Percentiles rank a stretch among this genome's conserved stretches.
These are phyloP conservation scores for Bufotes viridis DNA, from an alignment of 2,797 vertebrate genomes.

Conservation along the genomic window DNA sequence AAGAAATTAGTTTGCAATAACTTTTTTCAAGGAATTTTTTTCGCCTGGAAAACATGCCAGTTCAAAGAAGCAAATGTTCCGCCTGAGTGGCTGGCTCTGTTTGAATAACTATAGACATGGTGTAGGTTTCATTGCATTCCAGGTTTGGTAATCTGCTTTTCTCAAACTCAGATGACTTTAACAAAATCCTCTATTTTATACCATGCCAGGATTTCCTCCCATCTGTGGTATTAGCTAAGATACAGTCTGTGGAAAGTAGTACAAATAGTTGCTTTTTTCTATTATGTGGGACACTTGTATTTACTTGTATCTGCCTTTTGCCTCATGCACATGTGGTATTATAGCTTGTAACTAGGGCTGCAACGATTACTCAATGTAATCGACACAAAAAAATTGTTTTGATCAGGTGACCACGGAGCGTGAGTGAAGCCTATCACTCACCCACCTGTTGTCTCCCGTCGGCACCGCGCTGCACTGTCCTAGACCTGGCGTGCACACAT, in stretches of 20 bases:
- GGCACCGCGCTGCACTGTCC: too few relatives aligned
- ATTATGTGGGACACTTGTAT: not conserved
- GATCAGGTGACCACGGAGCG: too few relatives aligned
- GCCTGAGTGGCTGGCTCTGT: constrained; percentile 50
- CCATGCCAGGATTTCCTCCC: constrained; percentile 49
- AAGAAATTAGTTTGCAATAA: constrained; percentile 34
- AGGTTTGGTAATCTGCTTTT: constrained; percentile 61
- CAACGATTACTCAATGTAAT: too few relatives aligned
- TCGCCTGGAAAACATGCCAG: constrained; percentile 38
- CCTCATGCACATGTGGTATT: not conserved
- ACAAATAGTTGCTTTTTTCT: not conserved
- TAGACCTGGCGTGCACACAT: too few relatives aligned
- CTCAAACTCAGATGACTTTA: constrained; percentile 59
- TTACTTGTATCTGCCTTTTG: not conserved
- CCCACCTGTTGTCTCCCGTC: too few relatives aligned
- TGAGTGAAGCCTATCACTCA: too few relatives aligned
- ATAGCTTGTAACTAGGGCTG: too few relatives aligned
- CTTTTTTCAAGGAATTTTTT: constrained; percentile 27
- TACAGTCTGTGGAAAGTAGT: not conserved
- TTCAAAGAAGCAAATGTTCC: constrained; percentile 61
- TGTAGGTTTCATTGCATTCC: constrained; percentile 59
- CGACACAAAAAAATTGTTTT: too few relatives aligned
- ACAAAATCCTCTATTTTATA: constrained; percentile 54
- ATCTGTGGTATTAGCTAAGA: constrained; percentile 19
- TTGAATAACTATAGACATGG: constrained; percentile 52